Conservation (phyloP, 2,113 vertebrate species). For the Cyprinodon brontotheroides region DNA sequence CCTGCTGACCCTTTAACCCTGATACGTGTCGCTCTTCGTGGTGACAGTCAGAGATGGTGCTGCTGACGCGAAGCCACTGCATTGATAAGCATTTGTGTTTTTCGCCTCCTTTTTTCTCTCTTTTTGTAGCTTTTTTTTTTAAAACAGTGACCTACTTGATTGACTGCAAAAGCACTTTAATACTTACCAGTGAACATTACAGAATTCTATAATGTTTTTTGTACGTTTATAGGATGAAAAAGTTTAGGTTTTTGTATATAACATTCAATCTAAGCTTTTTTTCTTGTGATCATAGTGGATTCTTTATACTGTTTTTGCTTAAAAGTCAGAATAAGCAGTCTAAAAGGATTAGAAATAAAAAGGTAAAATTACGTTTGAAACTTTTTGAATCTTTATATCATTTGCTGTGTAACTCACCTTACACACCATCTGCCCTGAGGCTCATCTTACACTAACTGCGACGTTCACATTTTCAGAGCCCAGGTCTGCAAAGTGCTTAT, state of each 20-base stretch:
- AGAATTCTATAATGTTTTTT: slow-evolving; percentile 8
- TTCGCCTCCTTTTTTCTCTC: slow-evolving; percentile 32
- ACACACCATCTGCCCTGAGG: slow-evolving; percentile 28
- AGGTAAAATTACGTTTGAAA: slow-evolving; percentile 45
- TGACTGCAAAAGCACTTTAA: slow-evolving; percentile 52
- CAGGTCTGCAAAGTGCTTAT: slow-evolving; percentile 43
- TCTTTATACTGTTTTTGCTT: slow-evolving; percentile 5
- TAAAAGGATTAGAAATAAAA: slow-evolving; percentile 39
- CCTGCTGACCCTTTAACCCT: slow-evolving; percentile 52
- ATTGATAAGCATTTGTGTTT: slow-evolving; percentile 60
- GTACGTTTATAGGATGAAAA: slow-evolving; percentile 12
- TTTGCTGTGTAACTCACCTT: slow-evolving; percentile 1
- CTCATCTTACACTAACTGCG: slow-evolving; percentile 18
- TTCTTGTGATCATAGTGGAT: slow-evolving; percentile 20
- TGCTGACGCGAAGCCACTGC: slow-evolving; percentile 51
- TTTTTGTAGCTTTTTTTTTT: slow-evolving; percentile 35
- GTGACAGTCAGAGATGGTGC: slow-evolving; percentile 58
- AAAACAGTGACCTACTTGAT: slow-evolving; percentile 52
- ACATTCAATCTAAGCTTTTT: slow-evolving; percentile 6
- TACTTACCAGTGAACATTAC: slow-evolving; percentile 26
- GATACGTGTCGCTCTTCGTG: slow-evolving; percentile 69
- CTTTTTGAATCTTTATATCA: slow-evolving; percentile 11
- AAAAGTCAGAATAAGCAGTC: slow-evolving; percentile 47
- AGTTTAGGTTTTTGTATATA: slow-evolving; percentile 5
- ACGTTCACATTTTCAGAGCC: slow-evolving; percentile 39